Evolutionary conservation across 2,797 vertebrate genomes (phyloP).

Genomic region (Orestias chungarensis): DNA sequence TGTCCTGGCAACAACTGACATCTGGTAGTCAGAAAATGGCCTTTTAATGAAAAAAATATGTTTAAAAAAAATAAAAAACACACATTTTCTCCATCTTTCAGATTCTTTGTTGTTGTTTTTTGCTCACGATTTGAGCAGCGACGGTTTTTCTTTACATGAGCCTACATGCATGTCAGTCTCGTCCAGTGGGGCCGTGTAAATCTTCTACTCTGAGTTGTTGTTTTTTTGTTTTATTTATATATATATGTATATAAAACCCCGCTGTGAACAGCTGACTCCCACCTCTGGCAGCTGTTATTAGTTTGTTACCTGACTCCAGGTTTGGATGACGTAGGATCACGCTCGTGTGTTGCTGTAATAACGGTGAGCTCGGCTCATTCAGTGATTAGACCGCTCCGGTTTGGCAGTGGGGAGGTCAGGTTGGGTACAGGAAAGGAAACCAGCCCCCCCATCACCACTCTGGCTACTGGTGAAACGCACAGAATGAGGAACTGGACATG

Average conservation of each 20-base stretch:
- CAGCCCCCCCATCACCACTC: no score
- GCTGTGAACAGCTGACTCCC: constrained; percentile 61
- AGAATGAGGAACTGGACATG: not conserved
- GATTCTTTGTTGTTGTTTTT: not conserved
- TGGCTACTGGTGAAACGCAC: constrained; percentile 35
- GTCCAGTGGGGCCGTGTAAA: no score
- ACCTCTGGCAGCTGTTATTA: constrained; percentile 52
- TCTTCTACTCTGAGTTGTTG: no score
- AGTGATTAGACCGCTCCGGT: constrained; percentile 34
- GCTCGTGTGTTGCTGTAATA: constrained; percentile 29
- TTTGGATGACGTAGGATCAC: constrained; percentile 23
- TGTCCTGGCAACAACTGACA: not conserved
- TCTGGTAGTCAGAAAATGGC: not conserved
- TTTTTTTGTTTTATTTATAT: no score
- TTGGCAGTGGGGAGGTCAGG: constrained; percentile 31
- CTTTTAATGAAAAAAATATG: constrained; percentile 1
- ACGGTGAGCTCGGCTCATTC: constrained; percentile 61
- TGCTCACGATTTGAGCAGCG: not conserved
- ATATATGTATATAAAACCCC: constrained; percentile 49
- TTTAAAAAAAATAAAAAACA: not conserved
- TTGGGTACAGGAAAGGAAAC: constrained; percentile 36
- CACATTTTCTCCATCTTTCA: not conserved
- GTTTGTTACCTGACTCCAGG: constrained; percentile 58
- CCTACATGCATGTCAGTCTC: not conserved
- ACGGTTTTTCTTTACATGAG: not conserved